Base-by-base conservation (phyloP, 2,888 invertebrate species). In the Eurytoma adleriae region DNA sequence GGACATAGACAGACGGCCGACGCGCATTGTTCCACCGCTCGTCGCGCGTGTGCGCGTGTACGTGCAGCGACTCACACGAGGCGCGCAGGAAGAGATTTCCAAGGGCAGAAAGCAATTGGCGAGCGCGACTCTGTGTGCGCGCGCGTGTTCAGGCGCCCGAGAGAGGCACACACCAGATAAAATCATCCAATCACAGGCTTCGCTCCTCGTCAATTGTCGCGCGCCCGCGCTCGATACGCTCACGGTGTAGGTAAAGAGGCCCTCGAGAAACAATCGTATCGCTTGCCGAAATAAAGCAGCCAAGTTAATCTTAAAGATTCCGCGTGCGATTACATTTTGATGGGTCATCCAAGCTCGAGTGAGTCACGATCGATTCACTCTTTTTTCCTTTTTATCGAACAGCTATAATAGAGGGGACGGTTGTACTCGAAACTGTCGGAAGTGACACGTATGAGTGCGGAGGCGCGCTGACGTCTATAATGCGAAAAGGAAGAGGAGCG, bases 181-280 rank as follows among this genome's bases (percentile, higher is more conserved):
- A 85, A 87, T 85, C 84, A 85, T 85, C 83, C 84, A 86, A 86
- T 87, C 83, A 85, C 83, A 85, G 81, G 81, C 80, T 80, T 80
- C 64, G n/a, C 18, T 76, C 40, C 10, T 79, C 81, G 59, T 66
- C 85, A 85, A 85, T 86, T 86, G 85, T 85, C 79, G 80, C 83
- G 82, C 78, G 62, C 62, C 3, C n/a, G 62, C 40, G 13, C 54
- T 54, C 54, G 40, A 40, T 40, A 40, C 10, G 40, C 40, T 40
- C 40, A 10, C 40, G 10, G 54, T 54, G 54, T 67, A 81, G 81
- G 75, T 24, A 62, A 40, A 62, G 54, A 20, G n/a, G 62, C 24
- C 24, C 24, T 24, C 24, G 24, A 24, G 24, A 24, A 24, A 2
- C 24, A 24, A 30, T 62, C 18, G 62, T 67, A 27, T 50, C 64